phyloP scores from a whole-genome alignment of 2,888 invertebrate species.

The Tetragonula carbonaria region DNA sequence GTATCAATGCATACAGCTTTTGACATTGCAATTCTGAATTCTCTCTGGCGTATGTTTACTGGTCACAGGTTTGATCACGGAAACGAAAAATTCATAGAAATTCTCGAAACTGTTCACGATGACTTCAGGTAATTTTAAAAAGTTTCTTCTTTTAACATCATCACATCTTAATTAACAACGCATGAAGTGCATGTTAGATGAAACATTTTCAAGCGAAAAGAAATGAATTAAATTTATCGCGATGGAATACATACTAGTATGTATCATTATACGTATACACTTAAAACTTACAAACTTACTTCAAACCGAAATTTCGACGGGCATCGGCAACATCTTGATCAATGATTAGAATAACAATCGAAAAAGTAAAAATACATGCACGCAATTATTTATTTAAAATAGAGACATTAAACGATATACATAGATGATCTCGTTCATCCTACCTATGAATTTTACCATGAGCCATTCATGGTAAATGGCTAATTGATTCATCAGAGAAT shows the following conservation, averaged over 20 bases:
- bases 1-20: constrained; percentile 86
- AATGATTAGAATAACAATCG: not conserved
- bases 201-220: not conserved
- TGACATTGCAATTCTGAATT: constrained; percentile 88
- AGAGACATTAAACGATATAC: not conserved
- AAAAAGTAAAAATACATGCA: not conserved
- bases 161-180: not conserved
- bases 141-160: not conserved
- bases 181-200: not conserved
- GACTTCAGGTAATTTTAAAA: constrained; percentile 85
- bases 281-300: constrained; percentile 45
- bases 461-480: not conserved
- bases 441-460: not conserved
- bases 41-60: constrained; percentile 89
- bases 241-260: not conserved
- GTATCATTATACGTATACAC: too few species aligned
- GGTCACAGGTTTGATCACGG: constrained; percentile 87
- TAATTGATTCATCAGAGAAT: not conserved
- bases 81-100: constrained; percentile 85
- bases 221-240: constrained; percentile 73
- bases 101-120: constrained; percentile 87
- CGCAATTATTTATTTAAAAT: not conserved
- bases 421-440: not conserved
- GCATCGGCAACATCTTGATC: not conserved
- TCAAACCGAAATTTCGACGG: not conserved